Conservation (phyloP, 2,113 vertebrate species). For the Delphinus delphis region DNA sequence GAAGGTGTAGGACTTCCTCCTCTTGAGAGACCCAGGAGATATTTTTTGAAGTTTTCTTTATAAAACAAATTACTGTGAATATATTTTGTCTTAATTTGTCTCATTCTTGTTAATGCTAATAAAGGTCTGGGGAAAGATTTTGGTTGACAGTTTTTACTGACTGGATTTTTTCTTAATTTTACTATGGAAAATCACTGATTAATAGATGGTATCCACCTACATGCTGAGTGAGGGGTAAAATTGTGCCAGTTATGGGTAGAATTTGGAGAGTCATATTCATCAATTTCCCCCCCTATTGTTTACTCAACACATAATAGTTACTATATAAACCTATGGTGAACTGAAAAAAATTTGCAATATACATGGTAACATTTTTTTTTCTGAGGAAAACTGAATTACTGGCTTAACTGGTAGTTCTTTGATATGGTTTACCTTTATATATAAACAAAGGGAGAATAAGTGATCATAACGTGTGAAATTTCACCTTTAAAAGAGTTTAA, state of each 20-base stretch:
- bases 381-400: slow-evolving; percentile 25
- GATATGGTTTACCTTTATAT: neutral
- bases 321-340: neutral
- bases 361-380: slow-evolving; percentile 35
- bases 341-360: slow-evolving; percentile 35
- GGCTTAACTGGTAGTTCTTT: neutral
- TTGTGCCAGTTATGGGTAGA: neutral
- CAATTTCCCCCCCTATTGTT: neutral
- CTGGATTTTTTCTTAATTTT: slow-evolving; percentile 9
- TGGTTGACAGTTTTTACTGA: neutral
- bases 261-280: neutral
- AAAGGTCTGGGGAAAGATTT: neutral
- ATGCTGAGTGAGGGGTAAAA: slow-evolving; percentile 28
- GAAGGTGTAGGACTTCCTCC: neutral
- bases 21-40: neutral
- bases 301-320: neutral
- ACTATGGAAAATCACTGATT: neutral
- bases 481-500: slow-evolving; percentile 29
- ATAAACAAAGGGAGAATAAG: neutral
- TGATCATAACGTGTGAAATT: neutral
- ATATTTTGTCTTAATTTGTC: slow-evolving; percentile 26
- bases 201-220: neutral
- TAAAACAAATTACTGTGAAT: slow-evolving; percentile 2
- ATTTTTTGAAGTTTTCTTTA: slow-evolving; percentile 15
- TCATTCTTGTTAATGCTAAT: slow-evolving; percentile 19